Percentiles rank a stretch among this genome's conserved stretches.
These are phyloP conservation scores for Liasis olivaceus DNA, from an alignment of 2,797 vertebrate species.

Conservation along the genomic window DNA sequence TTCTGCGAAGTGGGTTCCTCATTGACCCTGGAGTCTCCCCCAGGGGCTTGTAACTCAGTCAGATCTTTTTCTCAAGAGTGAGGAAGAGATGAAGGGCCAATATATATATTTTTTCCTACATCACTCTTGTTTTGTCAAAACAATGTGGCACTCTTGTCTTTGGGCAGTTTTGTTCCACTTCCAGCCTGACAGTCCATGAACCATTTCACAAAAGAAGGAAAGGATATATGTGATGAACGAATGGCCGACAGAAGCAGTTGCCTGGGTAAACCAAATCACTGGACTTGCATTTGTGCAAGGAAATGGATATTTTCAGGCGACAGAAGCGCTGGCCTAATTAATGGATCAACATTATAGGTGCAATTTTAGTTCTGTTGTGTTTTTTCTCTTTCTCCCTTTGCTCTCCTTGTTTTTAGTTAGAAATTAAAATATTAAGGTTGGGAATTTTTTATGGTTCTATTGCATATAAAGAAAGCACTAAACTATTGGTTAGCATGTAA, in stretches of 20 bases:
- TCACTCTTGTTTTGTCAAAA: background rate
- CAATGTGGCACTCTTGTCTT: background rate
- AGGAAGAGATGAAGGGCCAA: background rate
- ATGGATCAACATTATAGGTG: background rate
- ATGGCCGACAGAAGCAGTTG: background rate
- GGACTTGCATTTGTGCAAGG: background rate
- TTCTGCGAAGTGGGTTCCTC: background rate
- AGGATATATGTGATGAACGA: background rate
- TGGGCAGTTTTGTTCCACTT: background rate
- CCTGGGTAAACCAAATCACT: background rate
- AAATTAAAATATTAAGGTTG: background rate
- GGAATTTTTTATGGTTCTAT: background rate
- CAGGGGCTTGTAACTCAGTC: background rate
- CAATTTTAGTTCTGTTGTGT: background rate
- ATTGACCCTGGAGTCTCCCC: background rate
- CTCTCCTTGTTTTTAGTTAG: background rate
- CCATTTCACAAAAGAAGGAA: background rate
- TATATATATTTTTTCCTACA: fast-evolving
- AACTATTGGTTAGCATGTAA: background rate
- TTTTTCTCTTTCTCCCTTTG: background rate
- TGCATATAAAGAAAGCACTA: background rate
- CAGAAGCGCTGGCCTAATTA: background rate
- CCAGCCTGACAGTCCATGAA: background rate
- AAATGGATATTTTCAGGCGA: background rate
- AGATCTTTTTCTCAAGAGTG: background rate